Conservation (phyloP, 2,797 vertebrate genomes). For the Manis pentadactyla region DNA sequence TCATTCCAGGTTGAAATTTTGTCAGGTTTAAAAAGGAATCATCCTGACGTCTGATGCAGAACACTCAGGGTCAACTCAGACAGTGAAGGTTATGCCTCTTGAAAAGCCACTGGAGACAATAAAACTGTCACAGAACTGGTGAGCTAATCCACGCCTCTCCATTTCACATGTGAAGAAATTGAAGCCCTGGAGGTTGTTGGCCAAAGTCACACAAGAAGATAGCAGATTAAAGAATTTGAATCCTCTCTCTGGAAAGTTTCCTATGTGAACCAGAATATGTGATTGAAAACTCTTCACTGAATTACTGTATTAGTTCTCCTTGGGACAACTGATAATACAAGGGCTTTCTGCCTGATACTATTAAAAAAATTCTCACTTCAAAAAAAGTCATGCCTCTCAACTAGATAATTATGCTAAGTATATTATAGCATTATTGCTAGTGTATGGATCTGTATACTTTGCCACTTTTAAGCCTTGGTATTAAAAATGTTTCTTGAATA, state of each 20-base stretch:
- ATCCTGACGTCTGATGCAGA: not conserved
- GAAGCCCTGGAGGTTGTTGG: not conserved
- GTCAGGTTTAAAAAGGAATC: not conserved
- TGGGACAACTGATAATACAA: not conserved
- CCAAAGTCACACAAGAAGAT: not conserved
- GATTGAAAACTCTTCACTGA: slow-evolving; percentile 1
- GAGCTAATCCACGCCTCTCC: not conserved
- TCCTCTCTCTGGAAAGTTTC: not conserved
- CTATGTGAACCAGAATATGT: not conserved
- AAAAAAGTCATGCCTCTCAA: not conserved
- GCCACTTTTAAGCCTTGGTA: slow-evolving; percentile 29
- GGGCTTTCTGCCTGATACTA: not conserved
- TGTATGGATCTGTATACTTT: not conserved
- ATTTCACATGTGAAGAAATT: not conserved
- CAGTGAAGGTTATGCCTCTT: not conserved
- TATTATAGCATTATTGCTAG: not conserved
- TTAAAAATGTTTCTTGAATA: slow-evolving; percentile 58
- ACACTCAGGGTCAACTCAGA: not conserved
- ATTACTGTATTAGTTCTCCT: not conserved
- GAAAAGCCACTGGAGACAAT: not conserved
- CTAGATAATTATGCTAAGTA: slow-evolving; percentile 23
- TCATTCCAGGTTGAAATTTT: not conserved
- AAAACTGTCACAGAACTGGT: not conserved
- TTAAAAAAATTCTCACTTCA: not conserved
- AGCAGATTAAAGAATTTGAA: not conserved